Base-by-base conservation (phyloP, 2,113 vertebrate species). In the Isurus oxyrinchus region DNA sequence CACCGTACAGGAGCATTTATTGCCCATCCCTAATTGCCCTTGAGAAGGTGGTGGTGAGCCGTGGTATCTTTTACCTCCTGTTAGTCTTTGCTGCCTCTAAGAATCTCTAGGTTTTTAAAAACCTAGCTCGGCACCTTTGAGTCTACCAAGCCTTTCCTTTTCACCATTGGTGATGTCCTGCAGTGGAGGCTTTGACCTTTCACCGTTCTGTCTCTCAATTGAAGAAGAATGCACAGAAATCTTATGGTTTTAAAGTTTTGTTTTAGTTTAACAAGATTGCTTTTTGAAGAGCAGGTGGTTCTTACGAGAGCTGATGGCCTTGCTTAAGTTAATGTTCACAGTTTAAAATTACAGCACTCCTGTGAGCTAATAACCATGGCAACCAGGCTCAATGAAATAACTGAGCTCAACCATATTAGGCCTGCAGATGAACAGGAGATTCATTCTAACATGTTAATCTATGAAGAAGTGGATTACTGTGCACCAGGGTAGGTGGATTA, bases 241-340 rank as follows among this genome's bases (percentile, higher is more conserved):
- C 0, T 53, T 72, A 44, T 6, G 53, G 2, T 7, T 67, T 95
- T 69, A 53, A 94, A 94, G 53, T 95, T 76, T 95, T 76, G 86
- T 96, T 97, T 98, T 98, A 97, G 98, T 98, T 97, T 97, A 96
- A 97, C 69, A 96, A 96, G 97, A 97, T 97, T 97, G 97, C 97
- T 98, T 97, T 97, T 97, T 97, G 97, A 98, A 98, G 97, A 97
- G 97, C 97, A 98, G 97, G 97, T 97, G 97, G 97, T 97, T 97
- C 97, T 97, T 97, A 96, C 97, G 96, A 96, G 96, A 96, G 97
- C 96, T 96, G 97, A 97, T 97, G 97, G 97, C 97, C 97, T 97
- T 97, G 97, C 96, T 97, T 96, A 97, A 97, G 98, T 97, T 98
- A 98, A 98, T 98, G 98, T 98, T 98, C 98, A 98, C 97, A 98